Conservation (phyloP, 2,888 invertebrate genomes). For the Cinara cedri region DNA sequence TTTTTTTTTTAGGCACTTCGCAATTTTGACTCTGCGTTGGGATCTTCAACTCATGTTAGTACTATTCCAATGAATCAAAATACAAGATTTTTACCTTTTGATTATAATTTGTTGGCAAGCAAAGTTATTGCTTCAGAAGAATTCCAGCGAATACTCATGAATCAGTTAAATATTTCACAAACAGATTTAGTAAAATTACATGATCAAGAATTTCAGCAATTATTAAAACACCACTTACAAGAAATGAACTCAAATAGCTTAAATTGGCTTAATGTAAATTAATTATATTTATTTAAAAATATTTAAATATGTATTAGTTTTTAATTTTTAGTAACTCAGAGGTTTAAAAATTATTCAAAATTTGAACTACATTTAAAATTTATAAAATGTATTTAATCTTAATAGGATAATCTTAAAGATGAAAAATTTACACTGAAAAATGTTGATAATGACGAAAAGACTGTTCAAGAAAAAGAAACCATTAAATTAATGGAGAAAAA, state of each 20-base stretch:
- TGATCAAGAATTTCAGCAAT: constrained; percentile 40
- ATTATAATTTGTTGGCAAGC: constrained; percentile 44
- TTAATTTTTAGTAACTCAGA: neutral
- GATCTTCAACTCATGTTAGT: constrained; percentile 14
- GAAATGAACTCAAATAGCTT: constrained; percentile 42
- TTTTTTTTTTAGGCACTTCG: constrained; percentile 30
- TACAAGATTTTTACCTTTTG: constrained; percentile 19
- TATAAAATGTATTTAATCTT: neutral
- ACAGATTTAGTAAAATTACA: constrained; percentile 34
- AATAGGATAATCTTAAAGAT: constrained; percentile 23
- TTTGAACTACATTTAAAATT: neutral
- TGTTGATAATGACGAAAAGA: constrained; percentile 4
- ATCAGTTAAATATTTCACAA: constrained; percentile 45
- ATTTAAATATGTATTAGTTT: neutral
- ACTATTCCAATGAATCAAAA: constrained; percentile 23
- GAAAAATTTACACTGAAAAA: constrained; percentile 17
- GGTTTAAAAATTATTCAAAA: no score
- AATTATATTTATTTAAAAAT: constrained; percentile 3
- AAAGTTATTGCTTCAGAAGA: constrained; percentile 44
- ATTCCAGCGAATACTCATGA: constrained; percentile 35
- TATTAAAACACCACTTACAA: constrained; percentile 35
- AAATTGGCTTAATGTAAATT: constrained; percentile 52
- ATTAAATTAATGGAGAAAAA: constrained; percentile 43
- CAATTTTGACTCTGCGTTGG: constrained; percentile 19
- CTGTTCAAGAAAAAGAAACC: neutral